phyloP scores from a whole-genome alignment of 2,113 vertebrate species.

The Colistium nudipinnis region DNA sequence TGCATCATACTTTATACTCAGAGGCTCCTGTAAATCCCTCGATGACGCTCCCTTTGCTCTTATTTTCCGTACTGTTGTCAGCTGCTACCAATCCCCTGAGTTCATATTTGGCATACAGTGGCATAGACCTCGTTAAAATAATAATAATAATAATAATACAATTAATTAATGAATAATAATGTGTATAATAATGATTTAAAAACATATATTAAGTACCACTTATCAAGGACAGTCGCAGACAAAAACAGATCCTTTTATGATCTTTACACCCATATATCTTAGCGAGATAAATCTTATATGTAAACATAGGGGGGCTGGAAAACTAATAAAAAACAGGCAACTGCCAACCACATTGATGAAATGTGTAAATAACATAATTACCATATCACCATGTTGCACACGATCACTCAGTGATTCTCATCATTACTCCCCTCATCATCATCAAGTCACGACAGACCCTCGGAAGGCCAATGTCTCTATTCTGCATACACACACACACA shows the following conservation, averaged over 20 bases:
- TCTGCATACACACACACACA: slow-evolving; percentile 1
- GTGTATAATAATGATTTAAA: no score
- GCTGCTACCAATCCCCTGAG: slow-evolving; percentile 13
- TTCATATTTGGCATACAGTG: slow-evolving; percentile 9
- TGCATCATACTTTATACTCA: slow-evolving; percentile 24
- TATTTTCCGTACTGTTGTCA: slow-evolving; percentile 45
- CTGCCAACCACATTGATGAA: background rate
- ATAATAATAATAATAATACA: slow-evolving; percentile 7
- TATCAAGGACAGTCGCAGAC: no score
- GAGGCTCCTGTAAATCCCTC: slow-evolving; percentile 26
- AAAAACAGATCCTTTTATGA: no score
- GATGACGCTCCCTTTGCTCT: slow-evolving; percentile 1
- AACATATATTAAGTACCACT: no score
- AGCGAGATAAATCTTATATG: no score
- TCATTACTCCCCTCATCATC: slow-evolving; percentile 41
- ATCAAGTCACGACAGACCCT: slow-evolving; percentile 33
- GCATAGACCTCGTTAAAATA: slow-evolving; percentile 34
- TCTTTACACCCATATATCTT: no score
- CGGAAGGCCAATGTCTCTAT: slow-evolving; percentile 13
- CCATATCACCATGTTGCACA: background rate
- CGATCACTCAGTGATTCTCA: slow-evolving; percentile 17
- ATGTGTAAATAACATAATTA: slow-evolving; percentile 27
- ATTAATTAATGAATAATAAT: no score
- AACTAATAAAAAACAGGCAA: no score
- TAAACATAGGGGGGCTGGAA: no score